Percentiles rank a stretch among this genome's conserved stretches.
Evolutionary conservation across 2,113 vertebrate species (phyloP).

Genomic region (Triplophysa dalaica): DNA sequence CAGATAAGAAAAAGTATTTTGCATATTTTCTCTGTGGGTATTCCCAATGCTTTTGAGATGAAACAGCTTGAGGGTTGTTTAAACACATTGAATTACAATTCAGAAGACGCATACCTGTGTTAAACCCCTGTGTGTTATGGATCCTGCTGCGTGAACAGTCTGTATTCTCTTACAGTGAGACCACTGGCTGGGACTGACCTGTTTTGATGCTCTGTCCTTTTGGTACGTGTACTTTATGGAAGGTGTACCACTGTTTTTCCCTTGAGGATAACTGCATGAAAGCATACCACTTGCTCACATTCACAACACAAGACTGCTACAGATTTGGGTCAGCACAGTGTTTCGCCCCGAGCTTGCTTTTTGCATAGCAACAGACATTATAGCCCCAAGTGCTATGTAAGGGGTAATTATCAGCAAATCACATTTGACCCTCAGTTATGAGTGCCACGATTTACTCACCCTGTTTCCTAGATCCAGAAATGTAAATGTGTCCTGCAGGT

Average conservation of each 20-base stretch:
- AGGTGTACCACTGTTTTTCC: constrained; percentile 53
- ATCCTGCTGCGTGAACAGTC: not conserved
- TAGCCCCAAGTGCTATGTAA: constrained; percentile 49
- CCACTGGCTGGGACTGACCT: constrained; percentile 5
- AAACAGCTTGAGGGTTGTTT: not conserved
- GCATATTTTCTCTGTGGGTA: too few relatives aligned
- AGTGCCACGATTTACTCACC: not conserved
- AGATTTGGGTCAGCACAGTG: constrained; percentile 65
- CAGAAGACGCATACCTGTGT: not conserved
- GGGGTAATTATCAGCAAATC: constrained; percentile 34
- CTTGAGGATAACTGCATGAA: constrained; percentile 30
- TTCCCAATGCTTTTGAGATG: not conserved
- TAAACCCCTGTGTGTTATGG: not conserved
- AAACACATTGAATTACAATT: not conserved
- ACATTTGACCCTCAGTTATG: constrained; percentile 29
- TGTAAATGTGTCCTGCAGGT: not conserved
- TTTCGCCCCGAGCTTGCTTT: constrained; percentile 48
- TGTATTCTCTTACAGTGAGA: not conserved
- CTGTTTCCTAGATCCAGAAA: not conserved
- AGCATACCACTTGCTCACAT: constrained; percentile 39
- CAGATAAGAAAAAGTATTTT: not conserved
- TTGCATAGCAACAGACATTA: constrained; percentile 57
- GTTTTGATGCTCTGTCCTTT: constrained; percentile 29
- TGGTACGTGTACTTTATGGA: constrained; percentile 5
- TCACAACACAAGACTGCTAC: constrained; percentile 60